Percentiles rank a stretch among this genome's conserved stretches.
Evolutionary conservation across 2,797 vertebrate genomes (phyloP).

Genomic region (Halcyon chelicuti): DNA sequence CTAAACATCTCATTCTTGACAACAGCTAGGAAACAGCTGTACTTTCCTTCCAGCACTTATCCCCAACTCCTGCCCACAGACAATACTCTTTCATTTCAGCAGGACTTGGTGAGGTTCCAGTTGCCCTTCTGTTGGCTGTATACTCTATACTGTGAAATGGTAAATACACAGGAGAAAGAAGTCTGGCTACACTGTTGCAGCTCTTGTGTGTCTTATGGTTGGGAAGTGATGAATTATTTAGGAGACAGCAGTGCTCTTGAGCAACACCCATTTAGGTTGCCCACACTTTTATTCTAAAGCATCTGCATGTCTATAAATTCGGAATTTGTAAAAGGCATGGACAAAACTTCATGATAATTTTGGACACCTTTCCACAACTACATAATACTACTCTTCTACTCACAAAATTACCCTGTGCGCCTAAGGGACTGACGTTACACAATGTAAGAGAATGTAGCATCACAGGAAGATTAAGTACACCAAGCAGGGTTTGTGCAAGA

Average conservation of each 20-base stretch:
- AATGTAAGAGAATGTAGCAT: not conserved
- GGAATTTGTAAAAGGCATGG: not conserved
- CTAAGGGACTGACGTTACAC: not conserved
- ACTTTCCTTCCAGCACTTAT: not conserved
- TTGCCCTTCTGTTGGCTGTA: not conserved
- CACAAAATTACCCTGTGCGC: not conserved
- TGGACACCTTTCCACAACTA: not conserved
- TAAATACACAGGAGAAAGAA: not conserved
- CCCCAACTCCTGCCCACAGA: not conserved
- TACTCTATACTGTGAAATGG: not conserved
- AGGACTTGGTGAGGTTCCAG: not conserved
- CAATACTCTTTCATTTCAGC: not conserved
- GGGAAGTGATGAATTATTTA: not conserved
- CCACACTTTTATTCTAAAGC: not conserved
- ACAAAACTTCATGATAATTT: not conserved
- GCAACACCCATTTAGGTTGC: not conserved
- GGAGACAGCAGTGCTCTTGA: not conserved
- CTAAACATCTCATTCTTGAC: not conserved
- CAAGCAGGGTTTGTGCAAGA: not conserved
- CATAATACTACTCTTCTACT: not conserved
- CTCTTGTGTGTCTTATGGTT: not conserved
- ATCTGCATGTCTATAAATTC: not conserved
- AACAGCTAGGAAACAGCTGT: not conserved
- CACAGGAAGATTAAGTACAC: not conserved
- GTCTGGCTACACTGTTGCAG: not conserved